A percentile compares a stretch with the other conserved stretches of the same genome.
These are phyloP conservation scores for Siphlonurus alternatus DNA, from an alignment of 2,888 invertebrate species.

Conservation along the genomic window DNA sequence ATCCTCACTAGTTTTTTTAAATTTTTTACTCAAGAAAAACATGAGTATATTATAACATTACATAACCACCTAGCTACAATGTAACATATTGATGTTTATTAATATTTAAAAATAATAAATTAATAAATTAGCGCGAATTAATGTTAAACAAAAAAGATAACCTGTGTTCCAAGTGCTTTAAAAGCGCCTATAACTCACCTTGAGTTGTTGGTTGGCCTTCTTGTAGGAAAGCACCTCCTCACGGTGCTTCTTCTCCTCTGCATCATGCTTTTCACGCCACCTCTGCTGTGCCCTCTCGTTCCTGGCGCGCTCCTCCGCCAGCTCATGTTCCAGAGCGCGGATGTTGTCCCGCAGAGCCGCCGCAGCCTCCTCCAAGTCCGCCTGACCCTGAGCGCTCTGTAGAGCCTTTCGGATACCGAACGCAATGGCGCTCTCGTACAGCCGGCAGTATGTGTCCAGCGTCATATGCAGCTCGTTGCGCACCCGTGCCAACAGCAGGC, in stretches of 20 bases:
- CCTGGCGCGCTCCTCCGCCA: constrained; percentile 44
- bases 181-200: constrained; percentile 38
- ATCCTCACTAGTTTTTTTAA: no score
- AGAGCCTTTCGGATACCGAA: constrained; percentile 97
- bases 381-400: constrained; percentile 81
- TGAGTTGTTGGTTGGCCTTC: constrained; percentile 85
- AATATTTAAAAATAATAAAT: no score
- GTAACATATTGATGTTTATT: no score
- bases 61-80: no score
- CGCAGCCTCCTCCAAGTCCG: constrained; percentile 57
- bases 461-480: constrained; percentile 95
- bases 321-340: constrained; percentile 41
- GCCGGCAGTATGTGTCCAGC: constrained; percentile 87
- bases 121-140: no score
- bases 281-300: constrained; percentile 71
- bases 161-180: no score
- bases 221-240: constrained; percentile 86
- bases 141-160: no score
- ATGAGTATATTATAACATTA: no score
- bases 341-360: constrained; percentile 51
- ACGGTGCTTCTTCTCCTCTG: constrained; percentile 81
- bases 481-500: constrained; percentile 76
- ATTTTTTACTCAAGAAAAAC: no score
- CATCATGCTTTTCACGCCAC: constrained; percentile 63
- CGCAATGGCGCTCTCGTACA: constrained; percentile 94